Evolutionary conservation across 2,113 vertebrate species (phyloP), one percentile per base, ranked within the genome.

Genomic region (Dicentrarchus labrax): DNA sequence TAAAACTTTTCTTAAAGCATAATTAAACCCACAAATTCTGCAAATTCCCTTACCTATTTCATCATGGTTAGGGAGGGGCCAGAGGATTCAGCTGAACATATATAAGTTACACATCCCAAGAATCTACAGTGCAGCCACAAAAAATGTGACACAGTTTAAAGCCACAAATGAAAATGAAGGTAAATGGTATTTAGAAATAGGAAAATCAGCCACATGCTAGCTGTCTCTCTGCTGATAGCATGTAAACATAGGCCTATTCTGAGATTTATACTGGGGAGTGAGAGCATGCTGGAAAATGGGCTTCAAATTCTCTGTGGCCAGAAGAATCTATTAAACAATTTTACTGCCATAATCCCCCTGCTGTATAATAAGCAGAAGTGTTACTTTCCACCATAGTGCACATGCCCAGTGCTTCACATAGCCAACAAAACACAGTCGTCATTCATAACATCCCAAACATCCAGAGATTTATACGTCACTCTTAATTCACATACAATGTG

Each of bases 401-500:
- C 65, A 66, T 16, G 13, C 24, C 50, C 47, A 22, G n/a, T 8
- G 9, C 72, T 22, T 84, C 24, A 36, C 61, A 54, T 47, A 22
- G 15, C 10, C 39, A 62, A 74, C 30, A 16, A 22, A 74, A 72
- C 51, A 62, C 84, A 71, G n/a, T 54, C 67, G 2, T 57, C 74
- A 78, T 76, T 67, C 73, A 41, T 41, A 78, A 48, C 64, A 74
- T 76, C 65, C 70, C 75, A 78, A 76, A 70, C 80, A 77, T 72
- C n/a, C 89, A 67, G n/a, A 76, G 77, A 48, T 65, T 47, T 22
- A 68, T 21, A 82, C 69, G 67, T 88, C 78, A 71, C 56, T 21
- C 16, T 75, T 71, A 77, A 80, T 84, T 56, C 73, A 51, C 59
- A 64, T 45, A 47, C 59, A 30, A 56, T 41, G 60, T 62, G 83